These are phyloP conservation scores for Hirudinaria manillensis DNA, from an alignment of 2,888 invertebrate genomes.

Conservation along the genomic window DNA sequence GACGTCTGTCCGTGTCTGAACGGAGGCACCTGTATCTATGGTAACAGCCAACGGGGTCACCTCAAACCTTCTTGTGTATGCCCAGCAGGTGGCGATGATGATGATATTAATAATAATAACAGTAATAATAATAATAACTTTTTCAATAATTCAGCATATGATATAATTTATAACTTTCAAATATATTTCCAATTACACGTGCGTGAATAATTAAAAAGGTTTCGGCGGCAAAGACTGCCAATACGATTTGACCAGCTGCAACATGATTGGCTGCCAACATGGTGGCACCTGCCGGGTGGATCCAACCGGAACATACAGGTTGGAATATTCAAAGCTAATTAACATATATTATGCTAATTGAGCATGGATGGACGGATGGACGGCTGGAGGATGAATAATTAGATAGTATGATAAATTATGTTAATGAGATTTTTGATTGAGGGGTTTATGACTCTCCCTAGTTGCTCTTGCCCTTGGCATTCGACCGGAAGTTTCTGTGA, in stretches of 20 bases:
- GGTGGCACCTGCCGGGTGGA: not conserved
- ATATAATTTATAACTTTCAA: too few species aligned
- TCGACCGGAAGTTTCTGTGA: not conserved
- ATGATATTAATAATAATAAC: slow-evolving; percentile 1
- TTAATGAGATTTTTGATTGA: too few species aligned
- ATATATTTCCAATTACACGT: not conserved
- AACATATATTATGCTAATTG: too few species aligned
- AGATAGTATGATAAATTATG: too few species aligned
- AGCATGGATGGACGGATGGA: not conserved
- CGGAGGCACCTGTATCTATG: slow-evolving; percentile 34
- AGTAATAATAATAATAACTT: not conserved
- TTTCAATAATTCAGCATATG: too few species aligned
- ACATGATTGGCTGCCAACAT: not conserved
- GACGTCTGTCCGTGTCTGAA: slow-evolving; percentile 35
- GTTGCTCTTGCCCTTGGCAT: not conserved
- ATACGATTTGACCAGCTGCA: slow-evolving; percentile 6
- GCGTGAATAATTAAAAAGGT: not conserved
- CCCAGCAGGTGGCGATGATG: not conserved
- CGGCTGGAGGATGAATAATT: not conserved
- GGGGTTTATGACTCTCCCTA: not conserved
- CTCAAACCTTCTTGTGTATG: slow-evolving; percentile 13
- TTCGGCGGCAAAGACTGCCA: slow-evolving; percentile 5
- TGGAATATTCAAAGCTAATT: too few species aligned
- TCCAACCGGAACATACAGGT: not conserved
- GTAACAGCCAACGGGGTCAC: slow-evolving; percentile 36